Evolutionary conservation across 2,888 invertebrate genomes (phyloP), one percentile per base, ranked within the genome.

Genomic region (Drosophila neonasuta): DNA sequence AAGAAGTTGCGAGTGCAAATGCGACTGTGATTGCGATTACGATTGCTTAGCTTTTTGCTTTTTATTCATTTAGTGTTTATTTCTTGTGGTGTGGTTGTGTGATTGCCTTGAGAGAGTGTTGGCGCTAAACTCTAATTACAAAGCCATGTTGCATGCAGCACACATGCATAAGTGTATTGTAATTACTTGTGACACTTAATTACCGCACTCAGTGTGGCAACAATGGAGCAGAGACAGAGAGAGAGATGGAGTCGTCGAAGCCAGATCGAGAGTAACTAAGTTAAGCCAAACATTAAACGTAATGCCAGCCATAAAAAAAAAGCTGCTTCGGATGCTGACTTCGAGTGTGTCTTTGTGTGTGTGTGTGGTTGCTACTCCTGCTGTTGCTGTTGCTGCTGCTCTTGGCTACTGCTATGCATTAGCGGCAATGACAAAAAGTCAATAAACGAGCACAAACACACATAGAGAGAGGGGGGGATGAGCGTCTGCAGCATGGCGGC

Each of bases 111-210:
- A 39, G 62, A 51, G 60, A 70, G 70, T 77, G 74, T 71, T 74
- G 78, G 62, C 66, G 81, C 80, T 86, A 84, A 86, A 86, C 71
- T 86, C 81, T 79, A 86, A 81, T 81, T 81, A 81, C 84, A 86
- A 80, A 86, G 84, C 81, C 76, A 70, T 76, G 78, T 76, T 76
- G 78, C 71, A 76, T 74, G 74, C 71, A 57, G 50, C 78, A 77
- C 78, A 77, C 72, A 76, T 68, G 80, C 85, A 81, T 84, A 86
- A 83, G 87, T 83, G 83, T 83, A 87, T 84, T 85, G 85, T 87
- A 85, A 85, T 86, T 85, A 84, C 77, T 84, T 74, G 86, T 86
- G 86, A 87, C 86, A 86, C 87, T 84, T 86, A 86, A 86, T 84
- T 86, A 86, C 77, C 70, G 67, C 77, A 83, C 71, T 86, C 73